These are phyloP conservation scores for Argyrosomus regius DNA, from an alignment of 2,797 vertebrate genomes.

Conservation along the genomic window DNA sequence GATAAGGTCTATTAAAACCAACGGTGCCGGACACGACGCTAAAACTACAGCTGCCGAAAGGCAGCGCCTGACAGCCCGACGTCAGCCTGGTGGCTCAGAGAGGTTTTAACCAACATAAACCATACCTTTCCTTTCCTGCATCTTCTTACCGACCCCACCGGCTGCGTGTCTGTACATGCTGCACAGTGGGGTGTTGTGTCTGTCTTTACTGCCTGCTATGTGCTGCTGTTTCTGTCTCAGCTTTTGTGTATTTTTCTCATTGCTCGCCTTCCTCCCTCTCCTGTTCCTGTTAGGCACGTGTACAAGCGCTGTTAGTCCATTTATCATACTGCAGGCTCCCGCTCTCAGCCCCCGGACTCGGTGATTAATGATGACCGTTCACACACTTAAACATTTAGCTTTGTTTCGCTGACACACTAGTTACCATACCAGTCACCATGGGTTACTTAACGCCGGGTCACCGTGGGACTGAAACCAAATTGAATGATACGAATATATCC, in stretches of 20 bases:
- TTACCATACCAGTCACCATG: conserved; percentile 71
- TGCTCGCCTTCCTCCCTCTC: conserved; percentile 44
- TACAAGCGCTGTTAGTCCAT: conserved; percentile 72
- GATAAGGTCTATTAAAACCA: conserved; percentile 61
- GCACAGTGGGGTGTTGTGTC: conserved; percentile 51
- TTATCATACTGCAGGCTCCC: conserved; percentile 77
- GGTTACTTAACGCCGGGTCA: conserved; percentile 73
- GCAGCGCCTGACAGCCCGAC: conserved; percentile 34
- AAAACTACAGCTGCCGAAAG: conserved; percentile 43
- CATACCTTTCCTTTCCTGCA: conserved; percentile 15
- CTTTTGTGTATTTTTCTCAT: conserved; percentile 46
- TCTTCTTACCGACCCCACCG: conserved; percentile 21
- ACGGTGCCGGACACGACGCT: conserved; percentile 20
- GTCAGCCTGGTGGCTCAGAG: conserved; percentile 23
- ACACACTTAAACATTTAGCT: conserved; percentile 84
- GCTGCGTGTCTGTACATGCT: conserved; percentile 25
- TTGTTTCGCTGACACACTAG: conserved; percentile 82
- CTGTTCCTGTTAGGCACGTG: conserved; percentile 64
- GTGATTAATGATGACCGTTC: conserved; percentile 83
- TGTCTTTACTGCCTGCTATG: conserved; percentile 50
- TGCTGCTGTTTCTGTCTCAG: conserved; percentile 33
- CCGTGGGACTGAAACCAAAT: conserved; percentile 57
- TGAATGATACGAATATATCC: conserved; percentile 48
- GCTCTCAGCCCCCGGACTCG: conserved; percentile 67
- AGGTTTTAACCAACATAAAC: conserved; percentile 13